Base-by-base conservation (phyloP, 1,140 invertebrate species). In the Papilio helenus region DNA sequence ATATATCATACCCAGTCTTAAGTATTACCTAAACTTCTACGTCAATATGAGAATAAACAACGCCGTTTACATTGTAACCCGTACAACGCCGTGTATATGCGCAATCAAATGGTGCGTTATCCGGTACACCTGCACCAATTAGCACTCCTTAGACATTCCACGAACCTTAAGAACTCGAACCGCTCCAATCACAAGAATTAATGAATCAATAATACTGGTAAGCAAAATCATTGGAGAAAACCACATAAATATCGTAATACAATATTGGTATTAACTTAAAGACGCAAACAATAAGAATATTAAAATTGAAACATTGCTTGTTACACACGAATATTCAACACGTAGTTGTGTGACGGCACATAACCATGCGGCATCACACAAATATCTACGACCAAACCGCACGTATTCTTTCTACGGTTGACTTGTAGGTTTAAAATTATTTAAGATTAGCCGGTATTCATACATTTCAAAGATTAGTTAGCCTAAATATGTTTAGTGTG, bases 1-100 rank as follows among this genome's bases (percentile, higher is more conserved):
- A 65, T 44, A 76, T 61, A 65, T 61, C 23, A 65, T 77, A 77
- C 58, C 76, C 76, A 77, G 76, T 77, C 76, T 77, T 77, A 77
- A 77, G 55, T 77, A 77, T 74, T 74, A 61, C 74, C 74, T 61
- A 77, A 65, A 65, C 39, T 77, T 44, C 76, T 77, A 77, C 76
- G 23, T 23, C 55, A 61, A 42, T 77, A 65, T 20, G 65, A 77
- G n/a, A 65, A 77, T 65, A 39, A 61, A 61, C 18, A 65, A 76
- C 29, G 34, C 9, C 23, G 34, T 23, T 34, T 65, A 58, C 58
- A 77, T 65, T 23, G 29, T 58, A 61, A 44, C n/a, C 58, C 58
- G 76, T 76, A 76, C 46, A 65, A 42, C 55, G 39, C 39, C 76
- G 39, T 20, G n/a, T 20, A 55, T 39, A 76, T n/a, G 73, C 49